These are phyloP conservation scores for Dryobotodes eremita DNA, from an alignment of 2,888 invertebrate species.

Conservation along the genomic window DNA sequence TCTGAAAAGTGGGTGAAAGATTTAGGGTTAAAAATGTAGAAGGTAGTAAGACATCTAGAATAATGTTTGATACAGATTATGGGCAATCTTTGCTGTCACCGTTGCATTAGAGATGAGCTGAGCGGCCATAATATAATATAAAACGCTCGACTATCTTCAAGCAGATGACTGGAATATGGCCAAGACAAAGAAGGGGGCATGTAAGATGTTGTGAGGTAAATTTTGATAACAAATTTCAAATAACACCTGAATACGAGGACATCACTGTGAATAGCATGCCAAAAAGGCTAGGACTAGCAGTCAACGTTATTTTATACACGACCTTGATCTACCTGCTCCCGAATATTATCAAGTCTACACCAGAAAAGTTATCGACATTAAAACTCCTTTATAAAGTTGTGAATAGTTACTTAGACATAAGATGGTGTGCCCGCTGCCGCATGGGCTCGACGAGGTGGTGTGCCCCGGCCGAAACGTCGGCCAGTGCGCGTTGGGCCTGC, in stretches of 20 bases:
- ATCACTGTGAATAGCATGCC: neutral
- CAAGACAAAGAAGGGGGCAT: neutral
- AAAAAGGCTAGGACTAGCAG: neutral
- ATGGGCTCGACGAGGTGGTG: slow-evolving; percentile 91
- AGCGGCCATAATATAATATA: neutral
- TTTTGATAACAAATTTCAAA: neutral
- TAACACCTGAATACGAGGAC: neutral
- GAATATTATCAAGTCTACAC: neutral
- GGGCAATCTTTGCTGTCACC: neutral
- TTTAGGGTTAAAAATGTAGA: neutral
- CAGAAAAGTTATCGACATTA: neutral
- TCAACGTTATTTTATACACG: neutral
- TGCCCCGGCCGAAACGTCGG: slow-evolving; percentile 91
- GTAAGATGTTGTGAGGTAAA: neutral
- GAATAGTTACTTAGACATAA: slow-evolving; percentile 91
- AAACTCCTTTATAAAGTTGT: neutral
- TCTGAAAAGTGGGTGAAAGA: slow-evolving; percentile 79
- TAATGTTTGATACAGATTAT: neutral
- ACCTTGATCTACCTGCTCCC: no score
- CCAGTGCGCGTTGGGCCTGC: slow-evolving; percentile 93
- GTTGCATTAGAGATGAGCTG: neutral
- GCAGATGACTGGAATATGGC: neutral
- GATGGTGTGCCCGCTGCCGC: slow-evolving; percentile 91
- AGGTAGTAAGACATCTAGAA: neutral
- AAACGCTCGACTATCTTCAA: neutral